phyloP scores from a whole-genome alignment of 64 coral and sea anemone species.

The Orbicella faveolata region DNA sequence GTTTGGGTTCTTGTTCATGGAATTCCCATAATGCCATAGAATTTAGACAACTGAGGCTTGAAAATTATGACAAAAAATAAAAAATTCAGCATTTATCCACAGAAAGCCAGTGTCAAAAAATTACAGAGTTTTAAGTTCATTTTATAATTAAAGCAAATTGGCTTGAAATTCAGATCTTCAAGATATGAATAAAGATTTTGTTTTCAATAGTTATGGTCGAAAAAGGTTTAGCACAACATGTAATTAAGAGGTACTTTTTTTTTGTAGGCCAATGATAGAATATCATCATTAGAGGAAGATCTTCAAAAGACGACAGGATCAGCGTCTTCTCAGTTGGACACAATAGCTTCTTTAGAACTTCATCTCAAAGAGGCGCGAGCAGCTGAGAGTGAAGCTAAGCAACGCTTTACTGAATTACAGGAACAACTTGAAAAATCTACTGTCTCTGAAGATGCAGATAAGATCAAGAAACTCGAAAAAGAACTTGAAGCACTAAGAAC shows the following conservation, averaged over 20 bases:
- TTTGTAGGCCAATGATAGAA: conserved; percentile 65
- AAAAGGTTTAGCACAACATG: too few relatives aligned
- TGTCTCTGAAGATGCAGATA: conserved; percentile 55
- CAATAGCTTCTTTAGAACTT: conserved; percentile 63
- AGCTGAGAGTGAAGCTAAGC: conserved; percentile 63
- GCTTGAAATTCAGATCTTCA: too few relatives aligned
- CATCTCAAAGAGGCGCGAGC: conserved; percentile 54
- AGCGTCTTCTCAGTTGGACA: conserved; percentile 54
- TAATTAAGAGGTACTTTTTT: not conserved
- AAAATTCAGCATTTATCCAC: too few relatives aligned
- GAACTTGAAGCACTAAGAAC: conserved; percentile 59
- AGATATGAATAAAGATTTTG: too few relatives aligned
- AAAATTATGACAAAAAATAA: too few relatives aligned
- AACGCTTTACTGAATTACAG: conserved; percentile 67
- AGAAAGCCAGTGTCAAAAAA: too few relatives aligned
- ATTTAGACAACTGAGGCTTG: too few relatives aligned
- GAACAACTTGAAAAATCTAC: conserved; percentile 56
- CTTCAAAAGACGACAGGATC: conserved; percentile 67
- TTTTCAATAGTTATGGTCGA: too few relatives aligned
- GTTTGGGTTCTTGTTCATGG: too few relatives aligned
- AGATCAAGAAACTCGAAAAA: conserved; percentile 78
- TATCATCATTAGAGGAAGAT: conserved; percentile 65
- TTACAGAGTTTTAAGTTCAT: too few relatives aligned
- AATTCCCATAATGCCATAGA: too few relatives aligned
- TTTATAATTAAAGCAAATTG: too few relatives aligned